Conservation (phyloP, 2,888 invertebrate species). For the Drosophila nr. fundita region DNA sequence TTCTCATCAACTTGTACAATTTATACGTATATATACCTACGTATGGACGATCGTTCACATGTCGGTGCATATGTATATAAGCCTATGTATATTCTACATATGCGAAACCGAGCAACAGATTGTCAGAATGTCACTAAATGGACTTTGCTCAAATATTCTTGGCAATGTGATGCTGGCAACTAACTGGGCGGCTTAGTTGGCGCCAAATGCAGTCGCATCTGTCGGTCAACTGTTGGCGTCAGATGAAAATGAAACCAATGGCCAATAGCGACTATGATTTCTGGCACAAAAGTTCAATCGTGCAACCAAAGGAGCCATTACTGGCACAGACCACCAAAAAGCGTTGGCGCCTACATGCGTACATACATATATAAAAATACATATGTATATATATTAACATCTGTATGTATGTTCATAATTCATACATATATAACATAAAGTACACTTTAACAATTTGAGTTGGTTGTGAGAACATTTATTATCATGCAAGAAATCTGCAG, state of each 20-base stretch:
- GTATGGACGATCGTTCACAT: background rate
- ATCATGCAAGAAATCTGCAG: background rate
- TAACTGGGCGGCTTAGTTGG: conserved; percentile 31
- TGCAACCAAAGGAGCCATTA: conserved; percentile 13
- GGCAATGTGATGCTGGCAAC: conserved; percentile 46
- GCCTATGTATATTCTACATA: conserved; percentile 3
- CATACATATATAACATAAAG: background rate
- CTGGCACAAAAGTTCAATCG: conserved; percentile 70
- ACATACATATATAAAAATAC: background rate
- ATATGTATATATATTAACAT: background rate
- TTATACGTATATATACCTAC: conserved; percentile 7
- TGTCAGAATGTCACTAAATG: conserved; percentile 71
- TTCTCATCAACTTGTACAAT: conserved; percentile 38
- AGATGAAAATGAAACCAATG: conserved; percentile 50
- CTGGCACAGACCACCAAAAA: conserved; percentile 2
- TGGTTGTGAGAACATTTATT: background rate
- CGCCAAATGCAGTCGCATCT: conserved; percentile 56
- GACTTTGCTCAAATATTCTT: conserved; percentile 67
- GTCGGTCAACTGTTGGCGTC: conserved; percentile 60
- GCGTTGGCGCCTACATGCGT: conserved; percentile 12
- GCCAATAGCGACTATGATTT: conserved; percentile 46
- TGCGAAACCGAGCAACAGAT: conserved; percentile 50
- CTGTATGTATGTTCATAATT: background rate
- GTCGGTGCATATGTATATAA: background rate
- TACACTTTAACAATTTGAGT: background rate